A percentile compares a stretch with the other conserved stretches of the same genome.
Conservation (phyloP, 2,888 invertebrate species). For the Drosophila niveifrons region DNA sequence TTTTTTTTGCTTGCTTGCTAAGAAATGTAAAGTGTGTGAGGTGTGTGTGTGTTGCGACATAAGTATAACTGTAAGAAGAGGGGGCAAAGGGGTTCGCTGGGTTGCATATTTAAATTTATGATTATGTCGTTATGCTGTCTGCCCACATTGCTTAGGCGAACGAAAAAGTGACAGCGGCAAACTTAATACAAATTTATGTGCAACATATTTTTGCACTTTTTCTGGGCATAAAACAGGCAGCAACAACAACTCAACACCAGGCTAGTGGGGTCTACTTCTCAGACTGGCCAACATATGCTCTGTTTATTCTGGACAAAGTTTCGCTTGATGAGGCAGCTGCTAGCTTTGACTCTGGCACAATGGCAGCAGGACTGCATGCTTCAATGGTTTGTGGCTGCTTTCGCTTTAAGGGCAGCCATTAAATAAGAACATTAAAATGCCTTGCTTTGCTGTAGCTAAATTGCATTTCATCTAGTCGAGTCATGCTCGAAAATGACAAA, state of each 20-base stretch:
- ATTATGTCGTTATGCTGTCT: slow-evolving; percentile 82
- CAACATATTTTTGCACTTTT: slow-evolving; percentile 81
- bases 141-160: slow-evolving; percentile 73
- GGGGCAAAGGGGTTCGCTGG: slow-evolving; percentile 37
- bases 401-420: slow-evolving; percentile 38
- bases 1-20: slow-evolving; percentile 25
- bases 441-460: slow-evolving; percentile 49
- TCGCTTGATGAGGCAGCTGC: slow-evolving; percentile 45
- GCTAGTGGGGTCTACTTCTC: slow-evolving; percentile 37
- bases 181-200: slow-evolving; percentile 83
- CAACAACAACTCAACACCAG: slow-evolving; percentile 20
- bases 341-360: background rate
- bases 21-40: slow-evolving; percentile 62
- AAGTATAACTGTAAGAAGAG: background rate
- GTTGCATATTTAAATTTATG: slow-evolving; percentile 83
- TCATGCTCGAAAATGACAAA: slow-evolving; percentile 78
- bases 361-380: slow-evolving; percentile 2
- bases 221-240: slow-evolving; percentile 33
- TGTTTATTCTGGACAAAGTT: slow-evolving; percentile 45
- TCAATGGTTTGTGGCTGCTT: slow-evolving; percentile 30
- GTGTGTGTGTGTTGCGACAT: slow-evolving; percentile 8
- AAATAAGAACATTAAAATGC: slow-evolving; percentile 75
- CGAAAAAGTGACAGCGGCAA: slow-evolving; percentile 76
- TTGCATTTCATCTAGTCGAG: slow-evolving; percentile 73
- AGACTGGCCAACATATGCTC: slow-evolving; percentile 71